Base-by-base conservation (phyloP, 2,113 vertebrate genomes). In the Heterochromis multidens region DNA sequence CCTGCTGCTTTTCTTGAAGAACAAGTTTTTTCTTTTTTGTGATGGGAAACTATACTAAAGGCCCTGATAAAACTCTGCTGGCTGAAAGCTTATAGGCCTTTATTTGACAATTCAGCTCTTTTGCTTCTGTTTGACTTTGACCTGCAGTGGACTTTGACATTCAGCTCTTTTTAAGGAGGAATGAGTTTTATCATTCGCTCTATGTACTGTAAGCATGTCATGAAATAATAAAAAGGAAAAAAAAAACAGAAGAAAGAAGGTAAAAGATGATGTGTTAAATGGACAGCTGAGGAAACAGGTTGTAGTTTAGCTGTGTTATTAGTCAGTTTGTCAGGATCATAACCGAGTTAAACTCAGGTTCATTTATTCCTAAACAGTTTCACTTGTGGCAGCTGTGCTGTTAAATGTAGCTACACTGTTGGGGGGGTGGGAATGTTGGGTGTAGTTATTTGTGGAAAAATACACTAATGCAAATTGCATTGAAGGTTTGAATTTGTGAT, bases 111-210 rank as follows among this genome's bases (percentile, higher is more conserved):
- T 40, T 11, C 0, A 7, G 60, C 59, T 74, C 62, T 17, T 29
- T 77, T 52, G 62, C 74, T 58, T 77, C 54, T 11, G 21, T 57
- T 82, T 85, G 80, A 79, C 80, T 81, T 77, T 52, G 54, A 43
- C 83, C 74, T 76, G 72, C 57, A 81, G 81, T 67, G 25, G 43
- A 31, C 67, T 72, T 74, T 12, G 67, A 85, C 63, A 52, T 88
- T 85, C 57, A 63, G 83, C 81, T 19, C 67, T 52, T 86, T 61
- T 62, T 37, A 21, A 67, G 70, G 74, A 86, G 79, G 92, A 89
- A 96, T 96, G 93, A 95, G 94, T 96, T 95, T 95, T 95, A 95
- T 95, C 89, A 95, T 96, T 95, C 81, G 0, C 83, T 81, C 85
- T 33, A 3, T 52, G 62, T 87, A 49, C 49, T 77, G 37, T 33